Conservation (phyloP, 2,113 vertebrate genomes). For the Morone saxatilis region DNA sequence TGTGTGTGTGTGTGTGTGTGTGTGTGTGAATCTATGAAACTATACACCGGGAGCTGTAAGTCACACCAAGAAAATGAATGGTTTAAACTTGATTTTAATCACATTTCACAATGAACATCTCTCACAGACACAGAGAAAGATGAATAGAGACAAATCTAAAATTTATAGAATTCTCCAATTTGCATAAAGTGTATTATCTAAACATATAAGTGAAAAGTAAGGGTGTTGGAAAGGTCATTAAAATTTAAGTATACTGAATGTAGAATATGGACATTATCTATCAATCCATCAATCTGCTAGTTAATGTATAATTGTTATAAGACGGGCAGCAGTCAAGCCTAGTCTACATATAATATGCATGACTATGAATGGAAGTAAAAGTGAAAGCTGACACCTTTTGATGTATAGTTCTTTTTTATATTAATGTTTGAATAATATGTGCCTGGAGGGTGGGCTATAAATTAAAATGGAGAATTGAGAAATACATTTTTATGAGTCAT, state of each 20-base stretch:
- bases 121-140: slow-evolving; percentile 85
- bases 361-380: slow-evolving; percentile 86
- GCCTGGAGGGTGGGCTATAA: slow-evolving; percentile 94
- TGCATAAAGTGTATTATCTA: slow-evolving; percentile 97
- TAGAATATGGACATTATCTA: slow-evolving; percentile 86
- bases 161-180: slow-evolving; percentile 96
- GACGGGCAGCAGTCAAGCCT: slow-evolving; percentile 85
- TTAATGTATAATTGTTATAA: slow-evolving; percentile 93
- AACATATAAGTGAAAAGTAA: slow-evolving; percentile 90
- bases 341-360: slow-evolving; percentile 91
- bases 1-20: neutral
- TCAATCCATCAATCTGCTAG: slow-evolving; percentile 91
- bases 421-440: slow-evolving; percentile 99
- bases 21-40: neutral
- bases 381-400: slow-evolving; percentile 90
- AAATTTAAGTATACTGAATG: slow-evolving; percentile 90
- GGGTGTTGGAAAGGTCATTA: slow-evolving; percentile 90
- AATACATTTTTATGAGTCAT: slow-evolving; percentile 98
- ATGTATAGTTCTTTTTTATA: slow-evolving; percentile 98
- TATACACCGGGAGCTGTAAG: slow-evolving; percentile 17
- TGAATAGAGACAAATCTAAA: slow-evolving; percentile 96
- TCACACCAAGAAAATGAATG: slow-evolving; percentile 80
- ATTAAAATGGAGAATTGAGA: slow-evolving; percentile 95
- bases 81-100: slow-evolving; percentile 86
- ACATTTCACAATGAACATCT: slow-evolving; percentile 85